A percentile compares a stretch with the other conserved stretches of the same genome.
Conservation (phyloP, 2,113 vertebrate species). For the Callocephalon fimbriatum region DNA sequence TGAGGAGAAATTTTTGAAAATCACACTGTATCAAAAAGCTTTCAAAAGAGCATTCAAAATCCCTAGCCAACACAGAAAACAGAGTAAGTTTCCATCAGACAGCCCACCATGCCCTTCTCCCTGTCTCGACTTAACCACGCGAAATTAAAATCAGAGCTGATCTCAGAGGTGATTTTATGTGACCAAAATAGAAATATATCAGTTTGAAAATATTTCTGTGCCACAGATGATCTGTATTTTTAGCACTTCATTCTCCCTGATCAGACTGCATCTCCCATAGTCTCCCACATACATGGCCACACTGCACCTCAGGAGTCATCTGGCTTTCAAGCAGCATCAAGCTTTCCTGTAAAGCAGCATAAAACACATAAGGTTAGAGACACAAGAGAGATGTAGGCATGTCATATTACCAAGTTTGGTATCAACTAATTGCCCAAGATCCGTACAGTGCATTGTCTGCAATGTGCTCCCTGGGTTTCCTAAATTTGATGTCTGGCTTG, state of each 20-base stretch:
- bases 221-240: background rate
- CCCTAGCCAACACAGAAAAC: background rate
- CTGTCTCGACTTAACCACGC: background rate
- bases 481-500: background rate
- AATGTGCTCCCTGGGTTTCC: background rate
- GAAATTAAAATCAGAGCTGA: background rate
- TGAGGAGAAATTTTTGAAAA: background rate
- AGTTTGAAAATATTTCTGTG: background rate
- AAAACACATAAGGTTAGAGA: background rate
- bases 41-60: background rate
- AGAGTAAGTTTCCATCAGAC: background rate
- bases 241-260: background rate
- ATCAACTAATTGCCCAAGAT: background rate
- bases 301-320: background rate
- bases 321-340: background rate
- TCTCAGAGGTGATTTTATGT: background rate
- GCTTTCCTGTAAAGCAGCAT: background rate
- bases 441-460: accelerated
- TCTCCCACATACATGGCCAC: background rate
- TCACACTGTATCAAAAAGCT: background rate
- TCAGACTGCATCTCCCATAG: background rate
- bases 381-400: background rate
- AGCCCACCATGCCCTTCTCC: background rate
- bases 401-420: background rate
- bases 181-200: background rate